Evolutionary conservation across 2,113 vertebrate species (phyloP), one percentile per base, ranked within the genome.

Genomic region (Arizona elegans): DNA sequence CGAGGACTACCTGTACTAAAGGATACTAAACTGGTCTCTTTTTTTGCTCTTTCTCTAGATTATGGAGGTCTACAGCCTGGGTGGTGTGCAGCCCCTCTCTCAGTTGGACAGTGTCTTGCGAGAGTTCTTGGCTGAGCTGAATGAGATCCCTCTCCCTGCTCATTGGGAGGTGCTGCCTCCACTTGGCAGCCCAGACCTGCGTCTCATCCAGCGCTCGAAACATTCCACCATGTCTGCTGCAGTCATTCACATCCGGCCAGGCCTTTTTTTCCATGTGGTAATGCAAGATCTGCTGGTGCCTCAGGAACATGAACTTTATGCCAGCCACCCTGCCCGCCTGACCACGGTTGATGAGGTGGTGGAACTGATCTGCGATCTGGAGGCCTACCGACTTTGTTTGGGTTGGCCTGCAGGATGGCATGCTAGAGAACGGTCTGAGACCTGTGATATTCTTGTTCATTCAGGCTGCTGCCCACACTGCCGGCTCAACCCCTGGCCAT

Each of bases 41-140:
- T 17, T 4, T 70, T 56, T n/a, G 2, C 88, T 94, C 94, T 52
- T 95, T 91, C 91, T 4, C 24, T 94, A 97, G 97, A 98, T 98
- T 95, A 98, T 96, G 89, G 97, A 98, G 97, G 97, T 98, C 93
- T 97, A 96, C 95, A 98, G 97, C 95, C 95, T 98, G 96, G 97
- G 96, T 91, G 56, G 91, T 2, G 56, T 91, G 56, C 95, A 93
- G 92, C 94, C 94, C 21, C 93, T 95, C 88, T 94, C 93, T 93
- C 81, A 89, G 23, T 38, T 96, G 65, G 95, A 96, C 85, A 55
- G 33, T 0, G 93, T 95, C 38, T 90, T 96, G 54, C 94, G 86
- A 13, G 94, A 95, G 43, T 95, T 96, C 52, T 88, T 96, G 88
- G 53, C 15, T 0, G 95, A 96, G 59, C 91, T 96, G 92, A 94